Evolutionary conservation across 2,888 invertebrate genomes (phyloP), one percentile per base, ranked within the genome.

Genomic region (Petrolisthes cinctipes): DNA sequence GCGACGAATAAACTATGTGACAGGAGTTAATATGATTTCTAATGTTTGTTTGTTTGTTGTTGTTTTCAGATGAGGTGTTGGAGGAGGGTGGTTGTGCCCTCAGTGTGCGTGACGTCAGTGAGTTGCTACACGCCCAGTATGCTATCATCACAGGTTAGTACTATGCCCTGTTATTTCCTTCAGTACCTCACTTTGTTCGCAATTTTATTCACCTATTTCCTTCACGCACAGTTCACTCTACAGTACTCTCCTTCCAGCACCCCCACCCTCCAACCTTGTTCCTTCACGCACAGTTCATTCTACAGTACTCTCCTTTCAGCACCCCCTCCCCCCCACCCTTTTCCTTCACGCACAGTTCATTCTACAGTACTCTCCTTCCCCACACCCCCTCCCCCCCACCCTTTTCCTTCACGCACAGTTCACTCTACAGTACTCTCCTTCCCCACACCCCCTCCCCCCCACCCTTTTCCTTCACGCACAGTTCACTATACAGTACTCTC

Each of bases 91-190:
- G 92, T 57, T 92, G 95, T 92, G 93, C 93, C 51, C 92, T 95
- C 92, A 94, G 94, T 91, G 96, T 96, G 86, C 94, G 95, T 91
- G 96, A 96, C 93, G 97, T 98, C 92, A 96, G 96, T 75, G 97
- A 97, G 93, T 94, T 97, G 91, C 94, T 98, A 89, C 96, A 97
- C 92, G 96, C 96, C 89, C 96, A 97, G 93, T 97, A 96, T 93
- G 97, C 97, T 90, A 95, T 97, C 92, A 96, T 98, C 91, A 97
- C 97, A 91, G 98, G 94, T 94, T 92, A 92, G 92, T 91, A 1
- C 5, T 9, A 37, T 37, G 2, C 37, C 37, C 37, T 37, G 37
- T 37, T 37, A 37, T 37, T 37, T 1, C 37, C 37, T 37, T 37
- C 2, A 37, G 37, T 37, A 37, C 2, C 37, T 2, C 37, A 37